Conservation (phyloP, 2,113 vertebrate genomes). For the Phyllopteryx taeniolatus region DNA sequence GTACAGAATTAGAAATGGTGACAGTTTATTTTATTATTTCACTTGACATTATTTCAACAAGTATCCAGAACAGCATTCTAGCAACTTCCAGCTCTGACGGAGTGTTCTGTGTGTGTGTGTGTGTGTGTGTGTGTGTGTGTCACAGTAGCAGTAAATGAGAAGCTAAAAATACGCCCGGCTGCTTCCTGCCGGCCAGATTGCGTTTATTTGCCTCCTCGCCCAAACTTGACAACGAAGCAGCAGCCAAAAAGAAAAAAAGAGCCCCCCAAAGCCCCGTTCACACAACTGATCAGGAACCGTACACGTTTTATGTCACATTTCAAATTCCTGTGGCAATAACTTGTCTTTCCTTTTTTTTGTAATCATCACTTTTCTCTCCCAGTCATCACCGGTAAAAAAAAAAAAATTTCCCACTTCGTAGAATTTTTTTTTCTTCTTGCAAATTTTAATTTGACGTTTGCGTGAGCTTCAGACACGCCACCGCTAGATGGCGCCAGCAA, state of each 20-base stretch:
- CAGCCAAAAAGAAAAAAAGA: conserved; percentile 46
- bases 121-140: not conserved
- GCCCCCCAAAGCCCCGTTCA: not conserved
- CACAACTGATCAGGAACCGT: conserved; percentile 30
- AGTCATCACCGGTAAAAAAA: not conserved
- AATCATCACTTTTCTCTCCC: not conserved
- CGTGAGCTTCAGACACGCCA: too few relatives aligned
- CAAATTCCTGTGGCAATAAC: conserved; percentile 17
- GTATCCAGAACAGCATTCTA: not conserved
- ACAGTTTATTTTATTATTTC: not conserved
- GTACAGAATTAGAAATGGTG: not conserved
- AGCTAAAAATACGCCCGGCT: not conserved
- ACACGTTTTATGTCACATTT: not conserved
- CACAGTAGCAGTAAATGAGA: not conserved
- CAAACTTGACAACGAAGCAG: conserved; percentile 41
- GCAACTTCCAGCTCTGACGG: not conserved
- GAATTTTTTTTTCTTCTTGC: not conserved
- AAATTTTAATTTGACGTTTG: too few relatives aligned
- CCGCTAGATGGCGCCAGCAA: too few relatives aligned
- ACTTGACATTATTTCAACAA: not conserved
- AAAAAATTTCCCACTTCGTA: too few relatives aligned
- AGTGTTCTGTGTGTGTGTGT: not conserved
- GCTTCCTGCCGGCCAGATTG: conserved; percentile 46
- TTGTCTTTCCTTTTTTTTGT: too few relatives aligned
- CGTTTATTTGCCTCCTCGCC: conserved; percentile 43